Evolutionary conservation across 2,113 vertebrate genomes (phyloP), one percentile per base, ranked within the genome.

Genomic region (Macquaria australasica): DNA sequence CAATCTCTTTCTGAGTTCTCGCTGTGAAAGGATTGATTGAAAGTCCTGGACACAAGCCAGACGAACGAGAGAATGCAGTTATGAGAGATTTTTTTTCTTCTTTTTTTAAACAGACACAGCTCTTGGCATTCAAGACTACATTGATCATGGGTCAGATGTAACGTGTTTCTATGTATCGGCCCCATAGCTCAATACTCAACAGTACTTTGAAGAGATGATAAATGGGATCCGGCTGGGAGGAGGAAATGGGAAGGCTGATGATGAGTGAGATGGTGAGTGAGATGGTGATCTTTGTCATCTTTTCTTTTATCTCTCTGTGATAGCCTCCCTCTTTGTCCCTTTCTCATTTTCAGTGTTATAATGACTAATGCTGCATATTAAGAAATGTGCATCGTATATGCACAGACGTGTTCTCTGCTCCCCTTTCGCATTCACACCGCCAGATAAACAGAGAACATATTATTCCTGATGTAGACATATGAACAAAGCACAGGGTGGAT

Each of bases 1-100:
- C 77, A 84, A 91, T 92, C 90, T 89, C 73, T 88, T 89, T 78
- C 75, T 14, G 53, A 63, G 69, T 83, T 84, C 82, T 85, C 2
- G 28, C 85, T 85, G 85, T 80, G 88, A 89, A 90, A 18, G 21
- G 67, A 94, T 85, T 91, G 91, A 92, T 89, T 90, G 87, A 93
- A 87, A 75, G 69, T 56, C 79, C 56, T 75, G 78, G 87, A 88
- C n/a, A 72, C 5, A 15, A 60, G 81, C 71, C 87, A 87, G 77
- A 64, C 16, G 11, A 79, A 81, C 31, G 60, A 78, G 83, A 79
- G 59, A 73, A 79, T 51, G 71, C 50, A 81, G 68, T 82, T 82
- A 87, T 82, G 85, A 76, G 58, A 62, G n/a, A 53, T 78, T 64
- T 78, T 41, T 87, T 62, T 67, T 34, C 3, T 51, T 34, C 25